Evolutionary conservation across 2,113 vertebrate species (phyloP).

Genomic region (Dicrurus megarhynchus): DNA sequence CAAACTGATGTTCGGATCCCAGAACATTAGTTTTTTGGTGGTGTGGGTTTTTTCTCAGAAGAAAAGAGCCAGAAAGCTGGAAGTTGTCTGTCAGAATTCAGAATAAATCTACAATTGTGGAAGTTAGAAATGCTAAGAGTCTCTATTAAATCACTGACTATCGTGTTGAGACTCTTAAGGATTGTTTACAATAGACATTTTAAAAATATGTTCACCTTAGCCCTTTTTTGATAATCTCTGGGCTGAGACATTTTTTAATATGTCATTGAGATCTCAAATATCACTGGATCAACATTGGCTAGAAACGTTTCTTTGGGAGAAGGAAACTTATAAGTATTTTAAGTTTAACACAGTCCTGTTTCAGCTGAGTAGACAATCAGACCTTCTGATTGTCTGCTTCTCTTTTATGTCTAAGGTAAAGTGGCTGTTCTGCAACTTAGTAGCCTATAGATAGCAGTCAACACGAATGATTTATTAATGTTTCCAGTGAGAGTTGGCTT

Average conservation of each 20-base stretch:
- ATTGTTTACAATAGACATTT: neutral
- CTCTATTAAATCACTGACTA: neutral
- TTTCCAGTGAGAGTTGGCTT: neutral
- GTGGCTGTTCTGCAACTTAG: neutral
- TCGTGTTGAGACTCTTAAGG: neutral
- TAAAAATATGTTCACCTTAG: neutral
- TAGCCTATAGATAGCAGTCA: neutral
- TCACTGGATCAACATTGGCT: neutral
- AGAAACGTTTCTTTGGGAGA: neutral
- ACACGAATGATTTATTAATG: conserved; percentile 45
- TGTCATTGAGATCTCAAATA: neutral
- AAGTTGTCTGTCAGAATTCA: neutral
- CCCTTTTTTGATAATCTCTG: neutral
- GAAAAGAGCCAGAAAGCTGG: neutral
- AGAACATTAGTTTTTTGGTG: neutral
- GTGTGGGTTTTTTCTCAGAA: neutral
- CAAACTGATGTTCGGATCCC: neutral
- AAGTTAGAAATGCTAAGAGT: neutral
- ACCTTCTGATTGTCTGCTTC: neutral
- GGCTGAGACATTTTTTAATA: neutral
- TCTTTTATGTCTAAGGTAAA: neutral
- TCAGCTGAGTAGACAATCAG: neutral
- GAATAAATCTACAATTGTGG: neutral
- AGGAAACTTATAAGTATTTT: neutral
- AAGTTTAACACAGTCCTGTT: neutral